A percentile compares a stretch with the other conserved stretches of the same genome.
Evolutionary conservation across 2,888 invertebrate genomes (phyloP).

Genomic region (Epinotia bilunana): DNA sequence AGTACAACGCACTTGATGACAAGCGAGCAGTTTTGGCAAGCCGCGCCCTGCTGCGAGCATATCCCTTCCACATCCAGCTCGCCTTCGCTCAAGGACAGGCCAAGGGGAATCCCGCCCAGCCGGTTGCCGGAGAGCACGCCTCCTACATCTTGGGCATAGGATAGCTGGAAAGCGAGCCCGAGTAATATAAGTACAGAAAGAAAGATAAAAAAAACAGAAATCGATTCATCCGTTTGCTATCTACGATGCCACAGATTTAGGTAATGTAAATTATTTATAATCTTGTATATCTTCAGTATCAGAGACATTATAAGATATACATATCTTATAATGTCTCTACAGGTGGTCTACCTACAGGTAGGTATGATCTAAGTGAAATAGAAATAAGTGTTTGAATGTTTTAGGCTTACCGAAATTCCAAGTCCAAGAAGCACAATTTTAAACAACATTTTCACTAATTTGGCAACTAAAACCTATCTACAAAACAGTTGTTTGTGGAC

Average conservation of each 20-base stretch:
- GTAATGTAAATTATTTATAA: no score
- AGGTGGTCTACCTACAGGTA: no score
- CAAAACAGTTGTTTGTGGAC: not conserved
- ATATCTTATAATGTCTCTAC: no score
- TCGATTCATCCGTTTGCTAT: no score
- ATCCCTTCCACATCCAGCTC: conserved; percentile 76
- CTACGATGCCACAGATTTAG: no score
- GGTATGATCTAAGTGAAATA: no score
- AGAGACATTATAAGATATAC: no score
- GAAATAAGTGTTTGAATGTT: no score
- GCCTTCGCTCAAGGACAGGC: conserved; percentile 68
- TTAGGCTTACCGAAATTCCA: conserved; percentile 51
- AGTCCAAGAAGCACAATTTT: conserved; percentile 59
- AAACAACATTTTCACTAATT: conserved; percentile 62
- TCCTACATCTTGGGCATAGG: conserved; percentile 68
- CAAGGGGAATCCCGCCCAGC: conserved; percentile 75
- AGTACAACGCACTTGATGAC: conserved; percentile 71
- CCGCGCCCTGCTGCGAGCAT: conserved; percentile 66
- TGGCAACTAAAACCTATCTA: conserved; percentile 15
- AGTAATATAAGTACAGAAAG: not conserved
- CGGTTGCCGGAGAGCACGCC: conserved; percentile 73
- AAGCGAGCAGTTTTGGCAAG: conserved; percentile 73
- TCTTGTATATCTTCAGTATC: no score
- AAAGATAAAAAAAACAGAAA: no score
- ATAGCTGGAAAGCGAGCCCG: conserved; percentile 56